These are phyloP conservation scores for Synergus japonicus DNA, from an alignment of 2,888 invertebrate species.

Conservation along the genomic window DNA sequence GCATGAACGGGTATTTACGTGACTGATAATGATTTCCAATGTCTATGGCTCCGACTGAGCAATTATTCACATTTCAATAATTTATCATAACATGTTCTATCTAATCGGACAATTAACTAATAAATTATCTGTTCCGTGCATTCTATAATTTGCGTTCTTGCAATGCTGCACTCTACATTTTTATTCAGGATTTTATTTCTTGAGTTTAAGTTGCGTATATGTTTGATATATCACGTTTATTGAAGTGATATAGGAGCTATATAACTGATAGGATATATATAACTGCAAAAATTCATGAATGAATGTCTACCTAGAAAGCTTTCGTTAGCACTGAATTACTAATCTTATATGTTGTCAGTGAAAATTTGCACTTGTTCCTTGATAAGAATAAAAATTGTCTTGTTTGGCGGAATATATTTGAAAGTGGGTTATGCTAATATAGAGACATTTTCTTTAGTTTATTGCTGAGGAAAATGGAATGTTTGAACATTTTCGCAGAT, in stretches of 20 bases:
- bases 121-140: not conserved
- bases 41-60: not conserved
- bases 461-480: not conserved
- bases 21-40: not conserved
- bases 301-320: not conserved
- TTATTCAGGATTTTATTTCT: not conserved
- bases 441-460: not conserved
- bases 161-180: not conserved
- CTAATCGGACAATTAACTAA: constrained; percentile 10
- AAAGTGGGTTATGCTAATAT: not conserved
- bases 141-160: not conserved
- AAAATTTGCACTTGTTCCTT: not conserved
- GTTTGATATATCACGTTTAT: not conserved
- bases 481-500: not conserved
- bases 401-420: not conserved
- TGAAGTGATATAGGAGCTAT: not conserved
- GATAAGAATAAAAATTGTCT: not conserved
- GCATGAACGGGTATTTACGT: not conserved
- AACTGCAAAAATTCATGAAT: not conserved
- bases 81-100: not conserved
- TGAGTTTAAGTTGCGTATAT: not conserved
- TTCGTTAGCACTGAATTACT: not conserved
- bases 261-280: no score
- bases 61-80: constrained; percentile 3
- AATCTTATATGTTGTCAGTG: not conserved